Conservation (phyloP, 2,888 invertebrate genomes). For the Osedax frankpressi region DNA sequence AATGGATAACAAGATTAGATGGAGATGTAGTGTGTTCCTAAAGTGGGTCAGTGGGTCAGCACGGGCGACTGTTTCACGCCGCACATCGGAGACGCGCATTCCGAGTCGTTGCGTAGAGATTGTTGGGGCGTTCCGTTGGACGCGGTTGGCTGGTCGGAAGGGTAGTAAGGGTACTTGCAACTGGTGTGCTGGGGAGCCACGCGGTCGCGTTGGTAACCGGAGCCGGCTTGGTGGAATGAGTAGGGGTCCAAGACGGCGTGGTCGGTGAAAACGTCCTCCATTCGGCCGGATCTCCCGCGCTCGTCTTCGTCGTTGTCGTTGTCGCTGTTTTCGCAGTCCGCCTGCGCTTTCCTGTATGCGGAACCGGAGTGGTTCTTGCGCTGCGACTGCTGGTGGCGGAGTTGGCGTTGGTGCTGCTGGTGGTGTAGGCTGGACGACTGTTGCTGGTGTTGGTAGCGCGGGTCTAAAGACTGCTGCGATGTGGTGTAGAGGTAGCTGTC, state of each 20-base stretch:
- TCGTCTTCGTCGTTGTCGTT: background rate
- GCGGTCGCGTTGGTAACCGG: background rate
- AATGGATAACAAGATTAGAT: background rate
- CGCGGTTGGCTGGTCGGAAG: too few species aligned
- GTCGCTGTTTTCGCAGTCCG: background rate
- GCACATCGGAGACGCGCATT: conserved; percentile 69
- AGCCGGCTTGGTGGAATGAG: background rate
- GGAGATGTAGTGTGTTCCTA: background rate
- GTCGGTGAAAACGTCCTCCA: background rate
- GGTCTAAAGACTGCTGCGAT: too few species aligned
- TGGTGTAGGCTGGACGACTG: background rate
- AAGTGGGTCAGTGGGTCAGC: conserved; percentile 60
- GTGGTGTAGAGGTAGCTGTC: too few species aligned
- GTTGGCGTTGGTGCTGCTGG: background rate
- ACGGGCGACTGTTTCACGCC: conserved; percentile 82
- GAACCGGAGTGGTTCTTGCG: background rate
- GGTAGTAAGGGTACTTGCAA: too few species aligned
- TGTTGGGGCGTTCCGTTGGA: too few species aligned
- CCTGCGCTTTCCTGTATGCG: background rate
- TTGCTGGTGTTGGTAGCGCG: too few species aligned
- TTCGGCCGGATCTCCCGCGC: background rate
- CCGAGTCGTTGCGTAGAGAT: conserved; percentile 27
- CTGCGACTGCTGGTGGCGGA: background rate
- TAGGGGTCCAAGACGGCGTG: too few species aligned
- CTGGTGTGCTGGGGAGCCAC: background rate